Evolutionary conservation across 2,797 vertebrate species (phyloP), one percentile per base, ranked within the genome.

Genomic region (Carcharodon carcharias): DNA sequence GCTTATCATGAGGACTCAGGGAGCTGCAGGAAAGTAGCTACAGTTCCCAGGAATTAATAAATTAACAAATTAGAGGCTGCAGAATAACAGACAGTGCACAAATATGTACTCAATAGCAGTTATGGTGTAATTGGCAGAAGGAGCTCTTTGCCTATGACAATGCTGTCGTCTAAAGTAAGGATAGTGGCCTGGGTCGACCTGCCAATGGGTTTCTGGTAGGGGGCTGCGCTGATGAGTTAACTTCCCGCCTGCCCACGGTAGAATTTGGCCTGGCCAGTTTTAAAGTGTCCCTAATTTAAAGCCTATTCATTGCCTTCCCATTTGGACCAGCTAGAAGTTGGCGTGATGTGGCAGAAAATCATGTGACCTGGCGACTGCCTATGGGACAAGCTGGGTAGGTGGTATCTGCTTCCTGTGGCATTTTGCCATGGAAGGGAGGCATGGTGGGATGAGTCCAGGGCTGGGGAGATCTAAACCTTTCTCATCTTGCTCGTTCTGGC

Each of bases 41-140:
- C 35, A 40, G 61, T 40, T 67, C 91, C n/a, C 91, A 93, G 61
- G 67, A 93, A 61, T 93, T 61, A 93, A 93, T 93, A 65, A 93
- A 67, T 93, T 65, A 45, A 21, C 61, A 65, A 93, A 67, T 93
- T 93, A 93, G 61, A 93, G 91, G 67, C 61, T 65, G 40, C 61
- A 93, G 91, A 93, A 50, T 50, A 85, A 50, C 45, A 50, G 82
- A 50, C 40, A 85, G 21, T 0, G 61, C 61, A 45, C n/a, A 93
- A 65, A 93, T 93, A 93, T 67, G 61, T 67, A 67, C 61, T 65
- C 45, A 45, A 65, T n/a, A 93, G 91, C 58, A 65, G 61, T 93
- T 61, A 61, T 93, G 61, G 91, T 93, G 7, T 65, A 45, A 40
- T 21, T 40, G 21, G 91, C 91, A 67, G n/a, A 28, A 40, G n/a